Evolutionary conservation across 2,113 vertebrate genomes (phyloP).

Genomic region (Pao palembangensis): DNA sequence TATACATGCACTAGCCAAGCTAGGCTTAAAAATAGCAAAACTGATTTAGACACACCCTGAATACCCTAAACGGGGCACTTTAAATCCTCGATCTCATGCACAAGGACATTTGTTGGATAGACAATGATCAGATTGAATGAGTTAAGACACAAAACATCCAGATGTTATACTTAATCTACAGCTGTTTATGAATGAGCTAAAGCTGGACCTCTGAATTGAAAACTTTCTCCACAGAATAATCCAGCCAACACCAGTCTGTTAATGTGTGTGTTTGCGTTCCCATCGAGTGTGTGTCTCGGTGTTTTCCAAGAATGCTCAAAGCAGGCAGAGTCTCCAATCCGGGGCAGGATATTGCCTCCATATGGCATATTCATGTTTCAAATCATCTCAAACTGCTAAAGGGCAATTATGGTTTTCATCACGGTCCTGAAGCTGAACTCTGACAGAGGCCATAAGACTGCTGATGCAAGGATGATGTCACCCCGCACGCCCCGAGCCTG

Average conservation of each 20-base stretch:
- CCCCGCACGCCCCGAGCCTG: neutral
- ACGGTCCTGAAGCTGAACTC: constrained; percentile 29
- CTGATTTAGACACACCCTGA: too few relatives aligned
- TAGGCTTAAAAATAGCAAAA: too few relatives aligned
- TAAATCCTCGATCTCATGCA: neutral
- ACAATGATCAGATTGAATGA: constrained; percentile 41
- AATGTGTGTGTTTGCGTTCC: constrained; percentile 10
- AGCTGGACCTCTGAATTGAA: constrained; percentile 11
- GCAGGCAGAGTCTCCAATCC: constrained; percentile 4
- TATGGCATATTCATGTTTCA: constrained; percentile 54
- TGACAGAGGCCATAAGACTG: constrained; percentile 24
- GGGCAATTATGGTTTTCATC: constrained; percentile 43
- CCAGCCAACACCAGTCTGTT: constrained; percentile 14
- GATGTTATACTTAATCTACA: constrained; percentile 19
- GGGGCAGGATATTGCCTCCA: constrained; percentile 54
- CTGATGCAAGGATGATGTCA: constrained; percentile 34
- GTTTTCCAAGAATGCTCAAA: constrained; percentile 23
- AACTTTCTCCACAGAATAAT: constrained; percentile 25
- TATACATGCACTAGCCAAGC: neutral
- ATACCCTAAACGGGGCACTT: too few relatives aligned
- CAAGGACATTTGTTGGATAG: constrained; percentile 29
- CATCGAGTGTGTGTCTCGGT: constrained; percentile 13
- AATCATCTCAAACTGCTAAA: constrained; percentile 45
- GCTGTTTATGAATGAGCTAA: constrained; percentile 8
- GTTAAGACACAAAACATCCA: constrained; percentile 20